Conservation (phyloP, 1,140 invertebrate genomes). For the Drosophila burlai region DNA sequence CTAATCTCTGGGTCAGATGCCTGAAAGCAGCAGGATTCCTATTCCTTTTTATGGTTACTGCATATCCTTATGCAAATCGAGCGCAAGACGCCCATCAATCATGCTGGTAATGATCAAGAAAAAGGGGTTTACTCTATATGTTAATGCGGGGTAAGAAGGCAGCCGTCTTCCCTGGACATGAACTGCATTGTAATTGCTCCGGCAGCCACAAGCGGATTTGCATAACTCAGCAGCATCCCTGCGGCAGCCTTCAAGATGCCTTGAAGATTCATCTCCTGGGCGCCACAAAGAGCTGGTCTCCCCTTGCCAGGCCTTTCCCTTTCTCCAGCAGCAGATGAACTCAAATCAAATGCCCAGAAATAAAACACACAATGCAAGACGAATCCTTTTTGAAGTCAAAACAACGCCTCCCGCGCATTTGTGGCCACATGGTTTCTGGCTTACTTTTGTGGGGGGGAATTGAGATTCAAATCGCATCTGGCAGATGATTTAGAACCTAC, state of each 20-base stretch:
- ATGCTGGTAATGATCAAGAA: conserved; percentile 59
- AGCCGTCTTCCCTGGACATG: conserved; percentile 41
- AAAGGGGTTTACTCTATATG: conserved; percentile 16
- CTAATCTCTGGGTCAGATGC: conserved; percentile 50
- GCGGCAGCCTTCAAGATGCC: not conserved
- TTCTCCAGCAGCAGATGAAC: conserved; percentile 27
- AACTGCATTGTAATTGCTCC: conserved; percentile 69
- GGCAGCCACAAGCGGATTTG: conserved; percentile 57
- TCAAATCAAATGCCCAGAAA: conserved; percentile 27
- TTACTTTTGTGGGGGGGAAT: conserved; percentile 2
- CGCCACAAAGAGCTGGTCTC: conserved; percentile 43
- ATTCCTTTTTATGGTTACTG: conserved; percentile 14
- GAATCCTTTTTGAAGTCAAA: conserved; percentile 55
- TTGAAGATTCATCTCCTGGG: conserved; percentile 22
- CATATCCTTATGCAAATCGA: conserved; percentile 58
- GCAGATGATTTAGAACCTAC: conserved; percentile 47
- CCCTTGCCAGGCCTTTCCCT: not conserved
- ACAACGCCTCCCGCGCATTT: conserved; percentile 61
- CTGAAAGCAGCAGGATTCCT: conserved; percentile 19
- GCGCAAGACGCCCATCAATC: conserved; percentile 60
- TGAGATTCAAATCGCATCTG: conserved; percentile 64
- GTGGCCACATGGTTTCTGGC: conserved; percentile 58
- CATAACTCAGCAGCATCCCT: conserved; percentile 23
- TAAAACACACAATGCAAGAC: conserved; percentile 43
- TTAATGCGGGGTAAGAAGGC: conserved; percentile 43